Base-by-base conservation (phyloP, 2,888 invertebrate genomes). In the Chamaedrilus cognettii region DNA sequence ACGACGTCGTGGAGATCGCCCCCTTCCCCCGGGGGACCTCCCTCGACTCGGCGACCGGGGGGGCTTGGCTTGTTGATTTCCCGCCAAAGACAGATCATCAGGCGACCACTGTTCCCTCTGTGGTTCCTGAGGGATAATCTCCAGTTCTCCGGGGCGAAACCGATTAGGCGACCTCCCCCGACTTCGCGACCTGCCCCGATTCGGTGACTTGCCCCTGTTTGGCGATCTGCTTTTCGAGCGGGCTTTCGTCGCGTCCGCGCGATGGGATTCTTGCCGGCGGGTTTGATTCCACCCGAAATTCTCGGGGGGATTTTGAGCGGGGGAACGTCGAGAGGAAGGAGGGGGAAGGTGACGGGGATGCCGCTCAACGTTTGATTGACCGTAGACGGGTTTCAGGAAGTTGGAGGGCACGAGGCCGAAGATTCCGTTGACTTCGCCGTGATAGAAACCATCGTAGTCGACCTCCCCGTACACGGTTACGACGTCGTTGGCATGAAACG, bases 391-490 rank as follows among this genome's bases (percentile, higher is more conserved):
- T n/a, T 26, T 49, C 31, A 62, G 50, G 49, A 62, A 99, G 86
- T 99, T 99, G 78, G 96, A 96, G 42, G 99, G 99, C 71, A 99
- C 98, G 74, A 99, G 87, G 28, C 99, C 99, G 52, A 94, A 88
- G n/a, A 91, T 89, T 33, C 96, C 96, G 74, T 94, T 92, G 72
- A 96, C 88, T 85, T 98, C 97, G 52, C 96, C 99, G 91, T 95
- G 92, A 86, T 90, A 99, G 88, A 99, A 99, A 72, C 99, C 99
- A 83, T 99, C 99, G 83, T 97, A 97, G 85, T 99, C 99, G 94
- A 98, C 96, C 60, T 98, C 97, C 35, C 99, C 99, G 63, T 93
- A 96, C 33, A 99, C 94, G 82, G 92, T 92, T 83, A 99, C 95
- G 78, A 96, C 90, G 84, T 98, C 96, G 70, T 98, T 98, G 76